Conservation (phyloP, 2,113 vertebrate species). For the Delphinapterus leucas region DNA sequence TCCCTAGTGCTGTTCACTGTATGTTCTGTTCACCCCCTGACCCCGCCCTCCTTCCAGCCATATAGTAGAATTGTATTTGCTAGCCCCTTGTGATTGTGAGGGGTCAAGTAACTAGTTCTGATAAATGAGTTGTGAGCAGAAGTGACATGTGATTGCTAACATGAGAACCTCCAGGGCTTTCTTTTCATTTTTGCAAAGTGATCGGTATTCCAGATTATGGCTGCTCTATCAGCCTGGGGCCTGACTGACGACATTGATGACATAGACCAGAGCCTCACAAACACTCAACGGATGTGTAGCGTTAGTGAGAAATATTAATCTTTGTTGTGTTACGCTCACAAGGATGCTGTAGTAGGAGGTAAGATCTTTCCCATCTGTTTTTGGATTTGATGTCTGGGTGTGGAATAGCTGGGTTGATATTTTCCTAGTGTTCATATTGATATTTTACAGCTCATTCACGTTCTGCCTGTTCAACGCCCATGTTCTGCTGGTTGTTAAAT, state of each 20-base stretch:
- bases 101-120: background rate
- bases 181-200: background rate
- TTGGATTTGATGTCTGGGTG: background rate
- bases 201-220: background rate
- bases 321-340: background rate
- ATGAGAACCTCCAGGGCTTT: background rate
- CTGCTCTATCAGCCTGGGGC: background rate
- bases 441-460: background rate
- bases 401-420: background rate
- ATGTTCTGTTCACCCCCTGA: background rate
- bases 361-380: background rate
- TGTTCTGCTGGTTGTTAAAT: background rate
- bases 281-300: background rate
- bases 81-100: background rate
- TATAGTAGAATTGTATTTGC: background rate
- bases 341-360: background rate
- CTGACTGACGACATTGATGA: background rate
- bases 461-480: background rate
- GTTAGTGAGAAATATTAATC: background rate
- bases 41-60: background rate
- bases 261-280: background rate
- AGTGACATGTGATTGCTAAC: background rate
- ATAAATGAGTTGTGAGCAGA: background rate
- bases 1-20: background rate
- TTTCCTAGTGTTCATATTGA: background rate